These are phyloP conservation scores for Balearica regulorum DNA, from an alignment of 2,797 vertebrate species.

Conservation along the genomic window DNA sequence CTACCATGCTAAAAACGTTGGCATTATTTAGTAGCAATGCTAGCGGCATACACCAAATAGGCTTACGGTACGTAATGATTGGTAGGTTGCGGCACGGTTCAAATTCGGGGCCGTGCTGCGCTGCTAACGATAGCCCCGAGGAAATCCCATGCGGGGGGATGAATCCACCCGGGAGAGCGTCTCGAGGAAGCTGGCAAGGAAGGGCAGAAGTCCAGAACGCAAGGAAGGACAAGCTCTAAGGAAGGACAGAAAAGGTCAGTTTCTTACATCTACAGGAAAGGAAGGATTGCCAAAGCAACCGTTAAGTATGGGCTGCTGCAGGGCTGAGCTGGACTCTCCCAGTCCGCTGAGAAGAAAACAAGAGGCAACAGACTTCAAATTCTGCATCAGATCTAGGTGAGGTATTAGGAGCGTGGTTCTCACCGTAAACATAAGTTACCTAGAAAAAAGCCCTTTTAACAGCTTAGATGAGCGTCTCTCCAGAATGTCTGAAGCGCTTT, in stretches of 20 bases:
- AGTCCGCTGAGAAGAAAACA: background rate
- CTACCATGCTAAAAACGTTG: background rate
- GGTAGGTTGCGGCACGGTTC: rapidly evolving
- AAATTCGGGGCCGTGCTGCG: background rate
- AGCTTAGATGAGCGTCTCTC: background rate
- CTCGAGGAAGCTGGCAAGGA: background rate
- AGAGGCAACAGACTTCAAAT: background rate
- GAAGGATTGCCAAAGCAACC: background rate
- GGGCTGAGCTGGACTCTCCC: background rate
- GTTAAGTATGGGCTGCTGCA: background rate
- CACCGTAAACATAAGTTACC: background rate
- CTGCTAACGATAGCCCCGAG: background rate
- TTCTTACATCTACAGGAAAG: background rate
- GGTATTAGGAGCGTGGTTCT: background rate
- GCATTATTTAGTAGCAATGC: background rate
- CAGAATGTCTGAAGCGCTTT: background rate
- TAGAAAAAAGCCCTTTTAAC: background rate
- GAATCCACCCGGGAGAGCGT: background rate
- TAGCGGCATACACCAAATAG: background rate
- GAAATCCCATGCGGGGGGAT: background rate
- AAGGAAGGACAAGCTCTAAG: background rate
- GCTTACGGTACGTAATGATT: rapidly evolving
- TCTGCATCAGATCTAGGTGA: background rate
- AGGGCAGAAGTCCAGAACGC: background rate
- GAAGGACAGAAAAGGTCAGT: background rate